Evolutionary conservation across 2,797 vertebrate genomes (phyloP), one percentile per base, ranked within the genome.

Genomic region (Heliangelus exortis): DNA sequence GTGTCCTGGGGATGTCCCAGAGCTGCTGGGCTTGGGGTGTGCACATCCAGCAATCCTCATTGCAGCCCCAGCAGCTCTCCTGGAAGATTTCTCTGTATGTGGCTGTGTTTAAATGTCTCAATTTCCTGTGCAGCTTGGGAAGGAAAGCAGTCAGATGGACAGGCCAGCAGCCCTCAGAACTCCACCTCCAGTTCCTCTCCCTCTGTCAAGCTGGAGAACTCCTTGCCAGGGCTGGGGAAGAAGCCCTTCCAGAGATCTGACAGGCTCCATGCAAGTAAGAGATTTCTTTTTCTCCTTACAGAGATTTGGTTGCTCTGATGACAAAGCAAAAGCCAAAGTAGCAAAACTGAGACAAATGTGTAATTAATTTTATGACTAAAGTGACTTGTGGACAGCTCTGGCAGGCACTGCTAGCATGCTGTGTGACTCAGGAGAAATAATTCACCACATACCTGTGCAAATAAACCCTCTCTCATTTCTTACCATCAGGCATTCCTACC

Each of bases 221-320:
- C 98, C 90, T 97, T 98, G 95, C 96, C 98, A 10, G 97, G 97
- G 8, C 93, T 98, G 93, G 97, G 98, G 15, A 98, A 99, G 96
- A 99, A 99, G 85, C 98, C 98, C 7, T 98, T 99, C 91, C 99
- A 98, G 96, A 98, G 98, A 55, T 98, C 99, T 18, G 98, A 98
- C 92, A 97, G 99, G 72, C 98, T 99, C 22, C 99, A 97, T 33
- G 98, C 99, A 98, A 98, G 99, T 99, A 97, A 98, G 98, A 97
- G 34, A 39, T 3, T 74, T 15, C 2, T 5, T 34, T 23, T 61
- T 57, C 76, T 73, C 47, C 71, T 61, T 10, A 8, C 21, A 9
- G 25, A n/a, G 69, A 20, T 80, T 9, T 10, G 28, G 16, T 59
- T 72, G 68, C 63, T 85, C 55, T 74, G 23, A 41, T 19, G 78